Percentiles rank a stretch among this genome's conserved stretches.
These are phyloP conservation scores for Carposina sasakii DNA, from an alignment of 1,140 invertebrate genomes.

Conservation along the genomic window DNA sequence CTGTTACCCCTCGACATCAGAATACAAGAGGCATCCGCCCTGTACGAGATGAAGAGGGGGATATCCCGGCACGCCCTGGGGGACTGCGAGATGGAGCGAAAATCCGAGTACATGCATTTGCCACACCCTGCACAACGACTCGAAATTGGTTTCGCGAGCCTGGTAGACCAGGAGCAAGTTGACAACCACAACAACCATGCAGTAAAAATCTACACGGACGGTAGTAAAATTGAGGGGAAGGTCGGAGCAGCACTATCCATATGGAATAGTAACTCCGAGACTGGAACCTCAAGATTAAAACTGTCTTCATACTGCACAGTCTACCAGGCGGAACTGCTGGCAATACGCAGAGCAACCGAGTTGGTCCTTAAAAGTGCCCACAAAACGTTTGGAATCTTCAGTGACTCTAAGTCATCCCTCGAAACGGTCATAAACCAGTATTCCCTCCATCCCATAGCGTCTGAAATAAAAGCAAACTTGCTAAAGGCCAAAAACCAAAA, in stretches of 20 bases:
- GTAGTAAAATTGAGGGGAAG: neutral
- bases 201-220: neutral
- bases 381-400: too few relatives aligned
- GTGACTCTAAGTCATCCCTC: too few relatives aligned
- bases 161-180: neutral
- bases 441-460: too few relatives aligned
- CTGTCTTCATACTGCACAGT: constrained; percentile 4
- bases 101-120: too few relatives aligned
- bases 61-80: neutral
- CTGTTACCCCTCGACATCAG: neutral
- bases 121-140: too few relatives aligned
- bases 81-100: neutral
- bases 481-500: neutral
- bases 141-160: too few relatives aligned
- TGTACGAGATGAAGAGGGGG: neutral
- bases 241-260: too few relatives aligned
- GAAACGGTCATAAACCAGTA: too few relatives aligned
- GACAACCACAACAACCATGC: neutral
- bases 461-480: neutral
- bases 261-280: neutral
- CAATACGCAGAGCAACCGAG: too few relatives aligned
- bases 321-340: constrained; percentile 1
- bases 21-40: neutral
- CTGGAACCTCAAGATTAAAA: neutral
- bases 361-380: neutral